Base-by-base conservation (phyloP, 2,113 vertebrate genomes). In the Antidorcas marsupialis region DNA sequence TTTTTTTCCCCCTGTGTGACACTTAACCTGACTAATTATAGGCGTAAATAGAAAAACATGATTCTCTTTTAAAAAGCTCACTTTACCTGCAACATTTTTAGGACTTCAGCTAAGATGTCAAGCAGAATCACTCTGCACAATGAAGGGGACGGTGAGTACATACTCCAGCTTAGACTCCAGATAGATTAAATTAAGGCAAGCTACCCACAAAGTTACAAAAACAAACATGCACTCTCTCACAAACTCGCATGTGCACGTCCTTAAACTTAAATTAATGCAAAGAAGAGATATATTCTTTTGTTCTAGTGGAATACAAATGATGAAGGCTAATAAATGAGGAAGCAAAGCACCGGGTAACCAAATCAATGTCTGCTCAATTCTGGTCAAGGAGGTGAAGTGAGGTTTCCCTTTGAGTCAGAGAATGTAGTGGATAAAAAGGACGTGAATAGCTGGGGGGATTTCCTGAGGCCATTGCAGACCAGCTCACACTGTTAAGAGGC, bases 381-480 rank as follows among this genome's bases (percentile, higher is more conserved):
- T 98, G 98, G 99, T 98, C 91, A 98, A 98, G 98, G 92, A 98
- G 98, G 98, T 98, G 98, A 98, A 25, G 6, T 43, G 97, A 98
- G 97, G 98, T 98, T 98, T 99, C 98, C 97, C 95, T 99, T 98
- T 98, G 98, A 99, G 98, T 98, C 96, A 97, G 97, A 98, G 98
- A 97, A 98, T 99, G 98, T 98, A 98, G 97, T 94, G 98, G 98
- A 99, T 99, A 97, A 99, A 99, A 99, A 98, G 98, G 98, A 98
- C 45, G 96, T 96, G 98, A 98, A 98, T 98, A 99, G 98, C 99
- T 98, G 97, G 98, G 98, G 99, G 99, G 98, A 98, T 99, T 99
- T 99, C 99, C 99, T 87, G 98, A 99, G 99, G 99, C 98, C 98
- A 99, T 98, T 17, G 94, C 98, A 98, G 98, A 98, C 99, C 99